Conservation (phyloP, 1,140 invertebrate species). For the Magallana ariakensis region DNA sequence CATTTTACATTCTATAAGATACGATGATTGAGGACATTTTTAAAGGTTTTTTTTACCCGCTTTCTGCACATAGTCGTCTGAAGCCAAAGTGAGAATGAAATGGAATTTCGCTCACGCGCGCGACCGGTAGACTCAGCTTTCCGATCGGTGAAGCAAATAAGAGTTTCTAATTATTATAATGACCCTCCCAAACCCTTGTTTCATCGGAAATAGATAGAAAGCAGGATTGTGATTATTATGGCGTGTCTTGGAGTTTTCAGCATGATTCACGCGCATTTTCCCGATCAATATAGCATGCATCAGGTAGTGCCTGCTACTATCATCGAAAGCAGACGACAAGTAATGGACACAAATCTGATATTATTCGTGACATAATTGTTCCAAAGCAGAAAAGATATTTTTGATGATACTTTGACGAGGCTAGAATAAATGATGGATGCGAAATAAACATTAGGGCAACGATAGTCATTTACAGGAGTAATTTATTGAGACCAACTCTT, state of each 20-base stretch:
- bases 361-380: conserved; percentile 38
- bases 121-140: conserved; percentile 26
- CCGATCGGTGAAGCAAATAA: conserved; percentile 28
- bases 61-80: background rate
- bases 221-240: conserved; percentile 36
- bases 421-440: conserved; percentile 2
- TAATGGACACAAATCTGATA: conserved; percentile 36
- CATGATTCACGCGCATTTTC: conserved; percentile 35
- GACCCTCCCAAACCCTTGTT: conserved; percentile 22
- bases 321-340: conserved; percentile 35
- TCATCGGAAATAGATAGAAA: conserved; percentile 38
- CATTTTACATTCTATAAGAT: background rate
- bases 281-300: conserved; percentile 27
- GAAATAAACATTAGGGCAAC: conserved; percentile 31
- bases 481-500: background rate
- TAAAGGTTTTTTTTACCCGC: background rate
- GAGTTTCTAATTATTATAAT: conserved; percentile 35
- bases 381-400: conserved; percentile 33
- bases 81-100: background rate
- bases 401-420: conserved; percentile 35
- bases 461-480: conserved; percentile 26
- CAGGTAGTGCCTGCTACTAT: conserved; percentile 3
- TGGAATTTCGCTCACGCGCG: conserved; percentile 14
- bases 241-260: conserved; percentile 31
- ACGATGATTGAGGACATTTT: background rate